These are phyloP conservation scores for Dolichoris vasculosae DNA, from an alignment of 1,140 invertebrate species.

Conservation along the genomic window DNA sequence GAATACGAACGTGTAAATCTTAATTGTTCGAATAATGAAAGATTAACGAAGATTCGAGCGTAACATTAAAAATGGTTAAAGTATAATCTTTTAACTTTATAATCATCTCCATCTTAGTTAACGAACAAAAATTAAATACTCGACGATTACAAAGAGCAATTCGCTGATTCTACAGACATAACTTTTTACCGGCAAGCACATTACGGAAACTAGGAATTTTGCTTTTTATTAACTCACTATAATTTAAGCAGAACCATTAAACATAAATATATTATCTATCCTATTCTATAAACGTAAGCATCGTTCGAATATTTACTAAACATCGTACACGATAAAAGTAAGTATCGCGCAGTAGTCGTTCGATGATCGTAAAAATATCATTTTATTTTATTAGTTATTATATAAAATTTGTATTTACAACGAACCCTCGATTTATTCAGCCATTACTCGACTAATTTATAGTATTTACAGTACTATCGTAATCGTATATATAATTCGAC, in stretches of 20 bases:
- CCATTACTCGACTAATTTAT: background rate
- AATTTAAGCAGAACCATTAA: background rate
- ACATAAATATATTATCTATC: background rate
- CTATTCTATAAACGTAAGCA: background rate
- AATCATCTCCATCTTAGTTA: too few species aligned
- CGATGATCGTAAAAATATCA: background rate
- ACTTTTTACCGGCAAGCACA: background rate
- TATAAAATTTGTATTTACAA: background rate
- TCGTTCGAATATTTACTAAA: background rate
- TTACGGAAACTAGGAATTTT: background rate
- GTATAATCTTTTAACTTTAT: too few species aligned
- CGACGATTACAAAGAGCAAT: too few species aligned
- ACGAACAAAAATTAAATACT: too few species aligned
- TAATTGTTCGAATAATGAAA: too few species aligned
- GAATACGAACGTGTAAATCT: too few species aligned
- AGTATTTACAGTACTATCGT: background rate
- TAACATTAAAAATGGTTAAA: too few species aligned
- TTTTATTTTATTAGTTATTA: background rate
- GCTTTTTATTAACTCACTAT: background rate
- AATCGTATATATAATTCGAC: background rate
- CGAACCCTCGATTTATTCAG: background rate
- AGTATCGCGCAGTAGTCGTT: background rate
- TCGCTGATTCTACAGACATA: too few species aligned
- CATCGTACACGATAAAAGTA: background rate
- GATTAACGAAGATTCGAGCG: too few species aligned